A percentile compares a stretch with the other conserved stretches of the same genome.
phyloP scores from a whole-genome alignment of 2,113 vertebrate genomes.

The Motacilla tschutschensis region DNA sequence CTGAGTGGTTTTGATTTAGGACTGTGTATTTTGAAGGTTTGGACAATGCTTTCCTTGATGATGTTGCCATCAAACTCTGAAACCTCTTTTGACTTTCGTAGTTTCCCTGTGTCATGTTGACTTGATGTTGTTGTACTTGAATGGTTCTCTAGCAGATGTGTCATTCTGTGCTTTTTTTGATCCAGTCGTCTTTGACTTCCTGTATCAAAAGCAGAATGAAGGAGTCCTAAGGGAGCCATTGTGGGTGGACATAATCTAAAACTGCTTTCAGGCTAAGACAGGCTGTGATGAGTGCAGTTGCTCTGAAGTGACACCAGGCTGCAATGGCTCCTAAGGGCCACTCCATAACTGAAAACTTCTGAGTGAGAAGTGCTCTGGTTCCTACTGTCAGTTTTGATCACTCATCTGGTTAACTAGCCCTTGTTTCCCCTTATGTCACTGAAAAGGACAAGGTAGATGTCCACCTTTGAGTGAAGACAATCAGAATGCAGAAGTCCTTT shows the following conservation, averaged over 20 bases:
- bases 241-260: neutral
- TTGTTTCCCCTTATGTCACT: neutral
- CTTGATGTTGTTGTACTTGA: neutral
- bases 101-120: neutral
- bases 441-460: neutral
- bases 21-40: neutral
- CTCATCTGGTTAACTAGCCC: neutral
- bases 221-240: neutral
- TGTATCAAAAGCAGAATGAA: neutral
- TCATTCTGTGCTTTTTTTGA: neutral
- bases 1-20: neutral
- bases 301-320: neutral
- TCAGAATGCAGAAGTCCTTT: neutral
- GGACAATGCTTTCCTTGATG: neutral
- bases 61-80: neutral
- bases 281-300: neutral
- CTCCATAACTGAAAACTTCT: neutral
- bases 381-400: neutral
- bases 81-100: neutral
- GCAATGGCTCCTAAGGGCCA: neutral
- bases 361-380: neutral
- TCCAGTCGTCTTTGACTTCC: neutral
- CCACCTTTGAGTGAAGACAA: neutral
- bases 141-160: neutral
- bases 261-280: neutral